Evolutionary conservation across 1,140 invertebrate genomes (phyloP), one percentile per base, ranked within the genome.

Genomic region (Euglossa dilemma): DNA sequence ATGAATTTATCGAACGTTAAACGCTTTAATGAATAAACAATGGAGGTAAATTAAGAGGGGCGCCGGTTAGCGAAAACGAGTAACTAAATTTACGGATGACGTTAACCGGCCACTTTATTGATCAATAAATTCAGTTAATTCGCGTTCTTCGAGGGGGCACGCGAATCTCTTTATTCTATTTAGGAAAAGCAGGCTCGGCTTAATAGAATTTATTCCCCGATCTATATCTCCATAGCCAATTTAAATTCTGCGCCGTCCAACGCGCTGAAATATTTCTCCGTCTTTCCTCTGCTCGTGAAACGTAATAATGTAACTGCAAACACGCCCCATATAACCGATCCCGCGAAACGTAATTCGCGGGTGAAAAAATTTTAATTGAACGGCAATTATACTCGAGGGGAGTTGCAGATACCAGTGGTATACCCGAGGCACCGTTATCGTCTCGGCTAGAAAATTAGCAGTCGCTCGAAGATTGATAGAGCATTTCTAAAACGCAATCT

Each of bases 391-490:
- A 36, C 25, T 63, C 28, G 9, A 36, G 36, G 1, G 1, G 36
- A 36, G 36, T 36, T 2, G 36, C 36, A 36, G 36, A 36, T 36
- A 36, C 36, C 36, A 36, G 1, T 4, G 4, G 36, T 1, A 47
- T 67, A n/a, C 64, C n/a, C 16, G 20, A 12, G 25, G 25, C 43
- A 18, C 25, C 45, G 3, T 61, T 71, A 36, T 45, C 43, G 20
- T 50, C 20, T 45, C 14, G n/a, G 36, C 36, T 36, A 36, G 50
- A 43, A 59, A 59, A 52, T 59, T 61, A 72, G 72, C 67, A 52
- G 67, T 61, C n/a, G 36, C 47, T 14, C 20, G 20, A 56, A 74
- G 71, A 64, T 81, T 50, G 79, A 81, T 81, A 36, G 78, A 73
- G 57, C 47, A 25, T 45, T 74, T 63, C 25, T 28, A 36, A 71